phyloP scores from a whole-genome alignment of 2,888 invertebrate genomes.

The Cryptocephalus moraei region DNA sequence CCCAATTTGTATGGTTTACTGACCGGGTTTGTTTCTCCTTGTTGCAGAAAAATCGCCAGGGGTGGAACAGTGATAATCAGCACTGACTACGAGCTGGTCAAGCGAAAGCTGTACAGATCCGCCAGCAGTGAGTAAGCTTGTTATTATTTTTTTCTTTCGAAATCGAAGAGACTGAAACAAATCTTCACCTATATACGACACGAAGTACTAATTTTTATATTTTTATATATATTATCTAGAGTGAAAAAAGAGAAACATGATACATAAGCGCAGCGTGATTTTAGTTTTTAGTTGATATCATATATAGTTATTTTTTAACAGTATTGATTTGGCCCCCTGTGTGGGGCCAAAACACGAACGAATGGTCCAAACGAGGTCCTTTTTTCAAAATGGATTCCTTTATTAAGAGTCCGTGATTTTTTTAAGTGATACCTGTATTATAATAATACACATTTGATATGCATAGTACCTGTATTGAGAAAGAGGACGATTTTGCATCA shows the following conservation, averaged over 20 bases:
- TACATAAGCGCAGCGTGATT: conserved; percentile 28
- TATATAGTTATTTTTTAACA: conserved; percentile 12
- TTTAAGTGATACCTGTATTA: conserved; percentile 24
- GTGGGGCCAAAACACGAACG: conserved; percentile 11
- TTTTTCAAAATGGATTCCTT: conserved; percentile 11
- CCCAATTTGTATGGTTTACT: not conserved
- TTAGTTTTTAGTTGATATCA: conserved; percentile 23
- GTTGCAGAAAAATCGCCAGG: conserved; percentile 67
- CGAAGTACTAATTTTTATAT: conserved; percentile 19
- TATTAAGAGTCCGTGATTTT: conserved; percentile 18
- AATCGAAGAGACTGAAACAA: conserved; percentile 19
- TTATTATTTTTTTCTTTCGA: conserved; percentile 5
- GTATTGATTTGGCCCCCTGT: conserved; percentile 15
- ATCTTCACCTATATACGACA: conserved; percentile 10
- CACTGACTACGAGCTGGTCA: conserved; percentile 76
- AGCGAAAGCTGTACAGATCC: conserved; percentile 76
- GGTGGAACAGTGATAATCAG: conserved; percentile 82
- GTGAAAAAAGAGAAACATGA: conserved; percentile 19
- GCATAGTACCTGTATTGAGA: conserved; percentile 28
- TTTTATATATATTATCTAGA: conserved; percentile 22
- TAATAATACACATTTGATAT: conserved; percentile 27
- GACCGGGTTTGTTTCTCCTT: conserved; percentile 6
- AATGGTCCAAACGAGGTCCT: conserved; percentile 15
- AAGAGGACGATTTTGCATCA: conserved; percentile 12
- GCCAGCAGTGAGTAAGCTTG: conserved; percentile 6